phyloP scores from a whole-genome alignment of 2,888 invertebrate genomes.

The Ectobius pallidus region DNA sequence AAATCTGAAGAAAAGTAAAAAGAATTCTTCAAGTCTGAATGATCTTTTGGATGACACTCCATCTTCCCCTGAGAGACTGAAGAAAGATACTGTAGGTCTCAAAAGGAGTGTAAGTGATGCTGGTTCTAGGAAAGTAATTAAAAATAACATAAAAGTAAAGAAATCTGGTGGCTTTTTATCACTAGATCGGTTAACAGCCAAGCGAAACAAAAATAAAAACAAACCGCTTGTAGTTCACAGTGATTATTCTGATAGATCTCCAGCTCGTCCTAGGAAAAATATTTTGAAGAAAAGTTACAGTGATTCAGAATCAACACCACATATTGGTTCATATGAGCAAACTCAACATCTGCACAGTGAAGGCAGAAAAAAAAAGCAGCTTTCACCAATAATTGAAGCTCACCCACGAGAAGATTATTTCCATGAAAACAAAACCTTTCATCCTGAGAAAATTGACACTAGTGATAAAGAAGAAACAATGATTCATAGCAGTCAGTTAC shows the following conservation, averaged over 20 bases:
- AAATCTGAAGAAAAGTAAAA: slow-evolving; percentile 1
- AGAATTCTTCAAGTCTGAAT: slow-evolving; percentile 27
- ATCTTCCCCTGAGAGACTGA: slow-evolving; percentile 28
- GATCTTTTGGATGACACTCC: slow-evolving; percentile 29
- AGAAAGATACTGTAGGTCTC: slow-evolving; percentile 42
- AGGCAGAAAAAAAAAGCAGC: slow-evolving; percentile 67
- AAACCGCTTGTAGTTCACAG: background rate
- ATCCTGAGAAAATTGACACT: slow-evolving; percentile 49
- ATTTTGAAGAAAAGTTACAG: slow-evolving; percentile 58
- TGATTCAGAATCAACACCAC: slow-evolving; percentile 40
- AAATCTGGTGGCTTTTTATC: slow-evolving; percentile 30
- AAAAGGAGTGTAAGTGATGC: slow-evolving; percentile 61
- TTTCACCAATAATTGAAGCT: slow-evolving; percentile 82
- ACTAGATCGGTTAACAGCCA: slow-evolving; percentile 24
- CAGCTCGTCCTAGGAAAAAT: slow-evolving; percentile 22
- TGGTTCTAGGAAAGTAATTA: slow-evolving; percentile 49
- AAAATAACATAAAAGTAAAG: background rate
- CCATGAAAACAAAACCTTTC: slow-evolving; percentile 45
- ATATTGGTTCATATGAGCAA: background rate
- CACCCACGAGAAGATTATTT: slow-evolving; percentile 75
- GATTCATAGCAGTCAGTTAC: slow-evolving; percentile 50
- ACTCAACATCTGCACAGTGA: slow-evolving; percentile 48
- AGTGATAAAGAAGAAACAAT: slow-evolving; percentile 49
- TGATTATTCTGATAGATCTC: slow-evolving; percentile 25
- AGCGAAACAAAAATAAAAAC: slow-evolving; percentile 18